Evolutionary conservation across 2,797 vertebrate genomes (phyloP).

Genomic region (Eidolon dupreanum): DNA sequence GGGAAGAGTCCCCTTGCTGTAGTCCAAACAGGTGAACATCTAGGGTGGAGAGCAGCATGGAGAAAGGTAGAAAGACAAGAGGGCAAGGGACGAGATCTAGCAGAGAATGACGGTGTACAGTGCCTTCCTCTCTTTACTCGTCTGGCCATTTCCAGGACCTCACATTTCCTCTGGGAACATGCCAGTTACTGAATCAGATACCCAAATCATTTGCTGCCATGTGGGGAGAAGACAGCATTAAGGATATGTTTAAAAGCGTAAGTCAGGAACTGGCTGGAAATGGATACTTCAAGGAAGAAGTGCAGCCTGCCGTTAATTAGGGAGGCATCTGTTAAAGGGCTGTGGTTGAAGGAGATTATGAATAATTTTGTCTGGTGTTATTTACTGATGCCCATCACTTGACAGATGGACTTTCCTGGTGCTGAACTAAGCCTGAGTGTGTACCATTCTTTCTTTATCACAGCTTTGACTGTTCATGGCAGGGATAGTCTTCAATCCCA

Average conservation of each 20-base stretch:
- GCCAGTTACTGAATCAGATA: not conserved
- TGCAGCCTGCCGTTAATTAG: not conserved
- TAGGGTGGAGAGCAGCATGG: not conserved
- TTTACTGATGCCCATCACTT: not conserved
- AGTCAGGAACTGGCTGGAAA: not conserved
- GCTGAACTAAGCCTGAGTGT: not conserved
- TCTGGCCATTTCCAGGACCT: not conserved
- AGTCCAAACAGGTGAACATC: not conserved
- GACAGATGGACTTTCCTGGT: not conserved
- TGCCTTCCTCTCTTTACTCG: not conserved
- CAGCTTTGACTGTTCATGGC: not conserved
- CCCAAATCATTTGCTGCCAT: not conserved
- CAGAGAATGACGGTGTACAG: not conserved
- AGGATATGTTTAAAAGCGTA: not conserved
- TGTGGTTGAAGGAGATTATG: not conserved
- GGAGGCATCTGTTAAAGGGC: not conserved
- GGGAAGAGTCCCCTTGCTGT: no score
- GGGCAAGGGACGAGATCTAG: rapidly evolving
- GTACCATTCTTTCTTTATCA: not conserved
- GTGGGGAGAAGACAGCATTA: not conserved
- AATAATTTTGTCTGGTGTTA: not conserved
- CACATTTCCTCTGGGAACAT: not conserved
- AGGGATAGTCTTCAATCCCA: not conserved
- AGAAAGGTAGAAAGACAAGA: not conserved
- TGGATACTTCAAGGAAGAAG: not conserved